These are phyloP conservation scores for Paraescarpia echinospica DNA, from an alignment of 1,140 invertebrate genomes.

Conservation along the genomic window DNA sequence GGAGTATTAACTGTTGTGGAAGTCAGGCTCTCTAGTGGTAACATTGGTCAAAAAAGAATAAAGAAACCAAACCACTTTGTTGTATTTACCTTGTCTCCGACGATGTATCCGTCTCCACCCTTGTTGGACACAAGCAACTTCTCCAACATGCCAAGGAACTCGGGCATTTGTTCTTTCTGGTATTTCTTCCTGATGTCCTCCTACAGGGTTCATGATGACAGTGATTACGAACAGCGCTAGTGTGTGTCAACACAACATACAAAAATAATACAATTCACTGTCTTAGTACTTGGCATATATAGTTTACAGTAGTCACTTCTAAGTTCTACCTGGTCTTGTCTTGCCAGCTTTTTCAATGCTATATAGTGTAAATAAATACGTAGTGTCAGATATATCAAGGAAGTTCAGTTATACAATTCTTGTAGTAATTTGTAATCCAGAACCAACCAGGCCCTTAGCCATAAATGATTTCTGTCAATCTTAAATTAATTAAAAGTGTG, in stretches of 20 bases:
- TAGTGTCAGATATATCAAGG: not conserved
- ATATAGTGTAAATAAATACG: not conserved
- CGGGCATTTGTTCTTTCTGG: conserved; percentile 29
- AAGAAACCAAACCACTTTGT: not conserved
- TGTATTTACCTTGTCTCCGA: conserved; percentile 33
- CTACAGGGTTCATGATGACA: conserved; percentile 13
- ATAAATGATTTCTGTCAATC: too few species aligned
- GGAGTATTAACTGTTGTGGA: not conserved
- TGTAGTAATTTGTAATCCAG: not conserved
- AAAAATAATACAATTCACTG: too few species aligned
- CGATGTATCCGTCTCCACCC: conserved; percentile 33
- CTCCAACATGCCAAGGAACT: conserved; percentile 29
- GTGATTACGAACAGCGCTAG: conserved; percentile 11
- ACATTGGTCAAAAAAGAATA: not conserved
- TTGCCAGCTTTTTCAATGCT: not conserved
- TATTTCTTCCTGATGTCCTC: conserved; percentile 34
- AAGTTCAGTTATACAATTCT: not conserved
- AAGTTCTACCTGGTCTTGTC: not conserved
- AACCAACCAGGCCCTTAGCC: not conserved
- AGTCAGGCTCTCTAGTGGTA: not conserved
- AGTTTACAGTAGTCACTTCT: not conserved
- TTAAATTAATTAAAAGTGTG: too few species aligned
- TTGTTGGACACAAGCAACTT: conserved; percentile 33
- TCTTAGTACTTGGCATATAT: not conserved
- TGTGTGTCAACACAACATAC: too few species aligned